Evolutionary conservation across 2,797 vertebrate species (phyloP).

Genomic region (Notolepis coatsorum): DNA sequence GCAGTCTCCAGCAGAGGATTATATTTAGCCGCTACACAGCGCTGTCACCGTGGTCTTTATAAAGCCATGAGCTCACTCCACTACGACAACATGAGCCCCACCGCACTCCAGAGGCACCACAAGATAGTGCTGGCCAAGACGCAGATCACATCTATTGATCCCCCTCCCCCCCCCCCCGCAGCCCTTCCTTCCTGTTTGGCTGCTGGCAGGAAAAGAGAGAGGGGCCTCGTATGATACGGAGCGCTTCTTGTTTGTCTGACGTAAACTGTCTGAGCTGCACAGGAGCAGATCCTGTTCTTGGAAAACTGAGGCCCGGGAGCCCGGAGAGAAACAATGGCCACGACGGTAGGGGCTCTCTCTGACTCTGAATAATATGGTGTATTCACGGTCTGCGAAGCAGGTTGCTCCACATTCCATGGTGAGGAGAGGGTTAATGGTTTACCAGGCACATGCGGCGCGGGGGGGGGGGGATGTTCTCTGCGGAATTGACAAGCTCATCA

Average conservation of each 20-base stretch:
- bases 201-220: conserved; percentile 65
- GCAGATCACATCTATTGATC: conserved; percentile 86
- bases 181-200: conserved; percentile 78
- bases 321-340: too few species aligned
- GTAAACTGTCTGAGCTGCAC: conserved; percentile 74
- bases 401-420: conserved; percentile 36
- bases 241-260: conserved; percentile 71
- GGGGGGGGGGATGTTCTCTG: conserved; percentile 71
- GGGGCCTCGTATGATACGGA: conserved; percentile 62
- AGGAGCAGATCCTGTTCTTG: conserved; percentile 71
- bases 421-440: conserved; percentile 68
- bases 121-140: conserved; percentile 74
- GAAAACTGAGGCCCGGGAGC: conserved; percentile 58
- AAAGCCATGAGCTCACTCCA: conserved; percentile 85
- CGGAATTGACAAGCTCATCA: conserved; percentile 71
- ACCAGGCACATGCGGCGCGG: conserved; percentile 53
- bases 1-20: conserved; percentile 80
- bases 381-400: conserved; percentile 17
- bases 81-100: conserved; percentile 80
- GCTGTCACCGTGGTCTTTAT: conserved; percentile 81
- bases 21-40: conserved; percentile 82
- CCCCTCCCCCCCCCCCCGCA: conserved; percentile 20
- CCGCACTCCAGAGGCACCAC: conserved; percentile 65
- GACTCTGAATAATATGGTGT: too few species aligned
- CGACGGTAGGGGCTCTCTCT: too few species aligned